These are phyloP conservation scores for Sinocyclocheilus rhinocerous DNA, from an alignment of 2,113 vertebrate genomes.

Conservation along the genomic window DNA sequence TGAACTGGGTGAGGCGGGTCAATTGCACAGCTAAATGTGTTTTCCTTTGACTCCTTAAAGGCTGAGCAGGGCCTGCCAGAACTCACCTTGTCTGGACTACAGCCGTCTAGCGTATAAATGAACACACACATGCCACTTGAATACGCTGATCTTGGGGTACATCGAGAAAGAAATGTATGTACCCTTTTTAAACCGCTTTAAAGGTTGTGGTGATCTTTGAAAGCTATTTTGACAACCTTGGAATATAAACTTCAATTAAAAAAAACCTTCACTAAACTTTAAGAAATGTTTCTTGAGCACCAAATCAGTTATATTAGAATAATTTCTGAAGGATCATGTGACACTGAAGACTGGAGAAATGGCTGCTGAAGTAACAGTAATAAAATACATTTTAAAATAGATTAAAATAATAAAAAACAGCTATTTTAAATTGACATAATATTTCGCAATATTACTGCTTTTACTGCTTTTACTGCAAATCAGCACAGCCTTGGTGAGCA, in stretches of 20 bases:
- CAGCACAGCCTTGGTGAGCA: background rate
- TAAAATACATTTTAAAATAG: too few relatives aligned
- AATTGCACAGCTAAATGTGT: slow-evolving; percentile 77
- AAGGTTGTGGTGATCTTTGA: background rate
- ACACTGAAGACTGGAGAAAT: background rate
- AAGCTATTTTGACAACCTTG: background rate
- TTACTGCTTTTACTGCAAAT: background rate
- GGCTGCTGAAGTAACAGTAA: too few relatives aligned
- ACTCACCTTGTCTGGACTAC: slow-evolving; percentile 54
- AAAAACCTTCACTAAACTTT: too few relatives aligned
- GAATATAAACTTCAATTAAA: too few relatives aligned
- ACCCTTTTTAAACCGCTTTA: background rate
- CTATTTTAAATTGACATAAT: too few relatives aligned
- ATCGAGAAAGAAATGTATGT: background rate
- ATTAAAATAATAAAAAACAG: too few relatives aligned
- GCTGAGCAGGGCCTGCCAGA: slow-evolving; percentile 52
- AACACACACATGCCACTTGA: slow-evolving; percentile 24
- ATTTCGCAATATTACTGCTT: background rate
- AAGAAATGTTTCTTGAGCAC: background rate
- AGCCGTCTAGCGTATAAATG: slow-evolving; percentile 53
- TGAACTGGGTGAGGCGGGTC: slow-evolving; percentile 62
- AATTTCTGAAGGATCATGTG: background rate
- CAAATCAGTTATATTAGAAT: background rate
- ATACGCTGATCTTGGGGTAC: background rate
- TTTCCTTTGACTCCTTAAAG: slow-evolving; percentile 70